A percentile compares a stretch with the other conserved stretches of the same genome.
phyloP scores from a whole-genome alignment of 1,140 invertebrate genomes.

The Contarinia nasturtii region DNA sequence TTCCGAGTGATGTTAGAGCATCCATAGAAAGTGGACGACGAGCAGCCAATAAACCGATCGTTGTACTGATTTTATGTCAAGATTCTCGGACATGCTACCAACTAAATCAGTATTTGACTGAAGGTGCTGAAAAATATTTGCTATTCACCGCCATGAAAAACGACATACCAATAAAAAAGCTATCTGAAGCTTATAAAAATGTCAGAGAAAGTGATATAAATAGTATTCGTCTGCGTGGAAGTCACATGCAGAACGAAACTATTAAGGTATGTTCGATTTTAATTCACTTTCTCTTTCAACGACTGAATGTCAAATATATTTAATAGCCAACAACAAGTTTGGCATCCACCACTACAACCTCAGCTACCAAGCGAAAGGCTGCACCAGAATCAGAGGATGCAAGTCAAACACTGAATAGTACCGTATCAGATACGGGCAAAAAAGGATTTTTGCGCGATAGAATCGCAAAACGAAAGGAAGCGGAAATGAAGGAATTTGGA shows the following conservation, averaged over 20 bases:
- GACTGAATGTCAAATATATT: not conserved
- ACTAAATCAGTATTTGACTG: conserved; percentile 48
- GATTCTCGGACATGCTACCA: conserved; percentile 67
- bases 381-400: not conserved
- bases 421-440: conserved; percentile 11
- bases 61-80: conserved; percentile 67
- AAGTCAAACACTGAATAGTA: conserved; percentile 4
- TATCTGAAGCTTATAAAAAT: conserved; percentile 28
- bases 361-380: not conserved
- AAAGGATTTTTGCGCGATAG: conserved; percentile 11
- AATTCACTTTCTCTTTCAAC: not conserved
- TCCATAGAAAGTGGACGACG: conserved; percentile 5
- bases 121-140: conserved; percentile 41
- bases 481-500: conserved; percentile 1
- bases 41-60: conserved; percentile 24
- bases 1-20: conserved; percentile 40
- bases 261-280: not conserved
- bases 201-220: conserved; percentile 1
- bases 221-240: not conserved
- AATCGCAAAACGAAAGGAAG: conserved; percentile 4
- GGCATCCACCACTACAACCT: not conserved
- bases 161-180: conserved; percentile 29
- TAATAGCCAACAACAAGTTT: not conserved
- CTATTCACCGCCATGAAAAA: conserved; percentile 34
- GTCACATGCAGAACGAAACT: not conserved